phyloP scores from a whole-genome alignment of 2,888 invertebrate species.

The Catocala fraxini region DNA sequence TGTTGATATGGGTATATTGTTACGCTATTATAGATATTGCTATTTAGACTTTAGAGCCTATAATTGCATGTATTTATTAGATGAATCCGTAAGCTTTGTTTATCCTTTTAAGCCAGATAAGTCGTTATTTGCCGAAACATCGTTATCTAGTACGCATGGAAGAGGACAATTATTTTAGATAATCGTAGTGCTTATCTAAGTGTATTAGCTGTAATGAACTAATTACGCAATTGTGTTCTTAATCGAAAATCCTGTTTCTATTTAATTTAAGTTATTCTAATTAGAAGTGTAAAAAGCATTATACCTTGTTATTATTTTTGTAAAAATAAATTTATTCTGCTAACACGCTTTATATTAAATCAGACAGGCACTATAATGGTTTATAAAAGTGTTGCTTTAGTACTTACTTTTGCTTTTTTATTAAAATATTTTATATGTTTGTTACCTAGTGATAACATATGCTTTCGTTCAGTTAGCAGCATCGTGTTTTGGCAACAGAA shows the following conservation, averaged over 20 bases:
- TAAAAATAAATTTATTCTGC: neutral
- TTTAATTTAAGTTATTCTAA: neutral
- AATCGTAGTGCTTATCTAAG: constrained; percentile 23
- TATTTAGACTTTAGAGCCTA: constrained; percentile 11
- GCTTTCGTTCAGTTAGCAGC: constrained; percentile 33
- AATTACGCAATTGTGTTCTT: constrained; percentile 15
- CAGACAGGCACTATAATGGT: neutral
- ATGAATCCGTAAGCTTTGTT: constrained; percentile 1
- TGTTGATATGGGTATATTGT: constrained; percentile 5
- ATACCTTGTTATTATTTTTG: neutral
- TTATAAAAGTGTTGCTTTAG: neutral
- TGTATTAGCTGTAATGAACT: constrained; percentile 20
- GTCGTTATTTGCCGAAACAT: constrained; percentile 17
- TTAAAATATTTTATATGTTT: constrained; percentile 16
- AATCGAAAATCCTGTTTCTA: neutral
- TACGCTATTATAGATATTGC: constrained; percentile 15
- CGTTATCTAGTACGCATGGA: constrained; percentile 24
- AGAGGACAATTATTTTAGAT: constrained; percentile 11
- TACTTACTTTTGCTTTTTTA: constrained; percentile 19
- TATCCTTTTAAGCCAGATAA: constrained; percentile 15
- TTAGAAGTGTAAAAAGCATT: neutral
- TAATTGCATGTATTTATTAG: constrained; percentile 18
- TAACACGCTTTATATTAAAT: neutral
- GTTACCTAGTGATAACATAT: constrained; percentile 29
- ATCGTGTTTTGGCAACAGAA: constrained; percentile 46